Evolutionary conservation across 2,797 vertebrate species (phyloP).

Genomic region (Chloroceryle inda): DNA sequence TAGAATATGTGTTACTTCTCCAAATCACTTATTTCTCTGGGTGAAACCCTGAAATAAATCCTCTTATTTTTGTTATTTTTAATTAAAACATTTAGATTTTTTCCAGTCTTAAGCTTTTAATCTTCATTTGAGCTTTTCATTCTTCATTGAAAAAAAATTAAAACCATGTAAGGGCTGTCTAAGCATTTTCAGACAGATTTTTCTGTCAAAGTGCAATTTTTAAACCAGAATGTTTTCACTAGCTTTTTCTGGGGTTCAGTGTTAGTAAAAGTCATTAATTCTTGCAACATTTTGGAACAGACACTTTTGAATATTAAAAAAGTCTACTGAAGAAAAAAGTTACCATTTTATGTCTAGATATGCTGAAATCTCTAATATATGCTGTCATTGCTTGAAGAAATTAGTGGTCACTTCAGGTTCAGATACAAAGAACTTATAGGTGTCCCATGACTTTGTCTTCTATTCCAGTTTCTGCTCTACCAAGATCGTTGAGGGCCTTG

Average conservation of each 20-base stretch:
- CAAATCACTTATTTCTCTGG: background rate
- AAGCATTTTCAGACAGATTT: background rate
- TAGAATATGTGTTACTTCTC: background rate
- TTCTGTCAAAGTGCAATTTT: background rate
- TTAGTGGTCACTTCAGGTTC: background rate
- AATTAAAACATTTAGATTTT: background rate
- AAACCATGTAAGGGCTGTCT: background rate
- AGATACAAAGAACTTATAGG: background rate
- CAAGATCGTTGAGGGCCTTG: background rate
- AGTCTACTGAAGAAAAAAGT: background rate
- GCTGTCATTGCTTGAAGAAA: background rate
- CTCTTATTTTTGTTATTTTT: background rate
- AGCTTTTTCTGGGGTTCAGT: background rate
- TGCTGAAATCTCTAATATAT: background rate
- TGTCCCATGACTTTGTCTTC: background rate
- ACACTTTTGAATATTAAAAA: background rate
- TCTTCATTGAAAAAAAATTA: background rate
- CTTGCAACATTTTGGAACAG: background rate
- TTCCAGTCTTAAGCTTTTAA: background rate
- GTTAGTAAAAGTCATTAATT: background rate
- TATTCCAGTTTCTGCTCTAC: background rate
- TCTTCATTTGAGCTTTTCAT: background rate
- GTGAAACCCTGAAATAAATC: fast-evolving
- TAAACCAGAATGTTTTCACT: background rate
- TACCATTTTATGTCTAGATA: background rate